A percentile compares a stretch with the other conserved stretches of the same genome.
phyloP scores from a whole-genome alignment of 1,140 invertebrate species.

The Phortica variegata region DNA sequence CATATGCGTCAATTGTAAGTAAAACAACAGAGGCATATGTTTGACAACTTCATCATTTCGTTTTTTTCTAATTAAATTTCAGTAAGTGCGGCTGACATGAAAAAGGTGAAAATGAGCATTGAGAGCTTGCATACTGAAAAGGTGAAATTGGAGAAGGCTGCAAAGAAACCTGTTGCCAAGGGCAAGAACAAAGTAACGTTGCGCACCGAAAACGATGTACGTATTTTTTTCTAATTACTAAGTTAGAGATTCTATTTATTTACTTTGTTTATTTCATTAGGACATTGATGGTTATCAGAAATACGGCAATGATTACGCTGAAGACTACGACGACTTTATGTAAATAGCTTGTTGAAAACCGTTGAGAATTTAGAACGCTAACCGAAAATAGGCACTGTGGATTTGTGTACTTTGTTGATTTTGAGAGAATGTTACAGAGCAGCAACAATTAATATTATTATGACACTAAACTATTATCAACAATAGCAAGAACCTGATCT shows the following conservation, averaged over 20 bases:
- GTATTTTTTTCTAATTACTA: conserved; percentile 25
- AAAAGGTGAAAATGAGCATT: conserved; percentile 77
- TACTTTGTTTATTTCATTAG: conserved; percentile 35
- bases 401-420: conserved; percentile 44
- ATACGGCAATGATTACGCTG: conserved; percentile 61
- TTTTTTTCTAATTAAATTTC: conserved; percentile 48
- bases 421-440: conserved; percentile 19
- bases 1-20: conserved; percentile 78
- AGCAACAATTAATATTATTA: conserved; percentile 8
- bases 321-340: conserved; percentile 71
- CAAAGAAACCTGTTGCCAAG: conserved; percentile 72
- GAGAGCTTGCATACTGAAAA: conserved; percentile 81
- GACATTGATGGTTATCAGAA: conserved; percentile 58
- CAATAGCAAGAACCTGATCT: no score
- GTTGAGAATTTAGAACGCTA: no score
- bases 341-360: conserved; percentile 57
- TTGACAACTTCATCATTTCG: conserved; percentile 17
- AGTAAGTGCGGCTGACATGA: conserved; percentile 74
- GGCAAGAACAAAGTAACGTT: conserved; percentile 77
- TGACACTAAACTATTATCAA: no score
- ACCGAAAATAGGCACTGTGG: conserved; percentile 18
- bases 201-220: conserved; percentile 72
- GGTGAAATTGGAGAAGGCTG: conserved; percentile 74
- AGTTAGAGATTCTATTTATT: neutral
- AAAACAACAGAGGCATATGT: conserved; percentile 4